These are phyloP conservation scores for Trichonephila clavipes DNA, from an alignment of 1,140 invertebrate species.

Conservation along the genomic window DNA sequence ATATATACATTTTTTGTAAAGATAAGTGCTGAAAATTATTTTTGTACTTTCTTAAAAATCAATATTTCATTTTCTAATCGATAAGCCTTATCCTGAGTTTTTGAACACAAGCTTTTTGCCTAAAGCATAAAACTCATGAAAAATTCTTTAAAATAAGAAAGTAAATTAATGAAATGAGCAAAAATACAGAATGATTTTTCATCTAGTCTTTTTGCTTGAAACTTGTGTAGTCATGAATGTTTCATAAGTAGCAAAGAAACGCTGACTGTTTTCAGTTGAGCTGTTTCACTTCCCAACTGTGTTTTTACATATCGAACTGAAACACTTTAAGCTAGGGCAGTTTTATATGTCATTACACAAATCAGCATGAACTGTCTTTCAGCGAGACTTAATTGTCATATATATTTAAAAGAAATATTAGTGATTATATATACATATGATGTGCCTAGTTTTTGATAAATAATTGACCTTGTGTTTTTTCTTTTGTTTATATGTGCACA, in stretches of 20 bases:
- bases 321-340: conserved; percentile 36
- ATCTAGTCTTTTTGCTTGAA: conserved; percentile 70
- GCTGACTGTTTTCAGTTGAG: conserved; percentile 1
- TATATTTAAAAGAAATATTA: conserved; percentile 59
- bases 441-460: conserved; percentile 75
- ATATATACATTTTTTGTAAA: too few species aligned
- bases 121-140: background rate
- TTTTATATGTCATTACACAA: conserved; percentile 40
- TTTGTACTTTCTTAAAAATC: too few species aligned
- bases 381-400: conserved; percentile 44
- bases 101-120: too few species aligned
- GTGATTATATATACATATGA: conserved; percentile 70
- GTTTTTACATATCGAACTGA: conserved; percentile 63
- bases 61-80: too few species aligned
- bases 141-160: background rate
- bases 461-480: conserved; percentile 55
- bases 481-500: conserved; percentile 69
- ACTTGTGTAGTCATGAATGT: conserved; percentile 54
- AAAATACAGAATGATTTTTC: conserved; percentile 64
- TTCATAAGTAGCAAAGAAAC: conserved; percentile 25
- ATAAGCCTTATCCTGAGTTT: too few species aligned
- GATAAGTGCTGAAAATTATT: too few species aligned
- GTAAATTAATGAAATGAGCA: conserved; percentile 25
- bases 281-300: conserved; percentile 51
- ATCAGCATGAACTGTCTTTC: conserved; percentile 34